These are phyloP conservation scores for Nerophis ophidion DNA, from an alignment of 2,113 vertebrate species.

Conservation along the genomic window DNA sequence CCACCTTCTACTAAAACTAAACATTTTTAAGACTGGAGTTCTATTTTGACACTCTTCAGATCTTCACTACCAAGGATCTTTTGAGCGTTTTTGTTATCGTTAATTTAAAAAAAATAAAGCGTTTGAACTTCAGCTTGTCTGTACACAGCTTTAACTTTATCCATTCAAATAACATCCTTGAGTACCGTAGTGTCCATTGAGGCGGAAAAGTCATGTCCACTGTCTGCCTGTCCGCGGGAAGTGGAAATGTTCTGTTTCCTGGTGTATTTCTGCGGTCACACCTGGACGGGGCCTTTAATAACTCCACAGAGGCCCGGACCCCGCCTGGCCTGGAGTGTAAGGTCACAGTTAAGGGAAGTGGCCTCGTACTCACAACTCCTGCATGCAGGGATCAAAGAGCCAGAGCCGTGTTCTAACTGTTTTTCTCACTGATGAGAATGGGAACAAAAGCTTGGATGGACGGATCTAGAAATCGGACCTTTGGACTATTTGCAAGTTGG, in stretches of 20 bases:
- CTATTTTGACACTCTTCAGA: background rate
- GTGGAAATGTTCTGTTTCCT: conserved; percentile 63
- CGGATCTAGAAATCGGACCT: background rate
- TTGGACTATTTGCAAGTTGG: no score
- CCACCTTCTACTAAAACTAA: background rate
- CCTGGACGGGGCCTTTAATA: conserved; percentile 64
- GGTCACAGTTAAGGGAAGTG: conserved; percentile 59
- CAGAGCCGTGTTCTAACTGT: conserved; percentile 18
- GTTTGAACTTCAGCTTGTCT: conserved; percentile 1
- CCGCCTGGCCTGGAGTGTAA: conserved; percentile 45
- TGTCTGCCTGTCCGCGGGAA: conserved; percentile 53
- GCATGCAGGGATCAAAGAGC: conserved; percentile 58
- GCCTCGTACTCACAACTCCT: conserved; percentile 58
- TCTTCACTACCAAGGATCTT: background rate
- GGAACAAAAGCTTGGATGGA: conserved; percentile 32
- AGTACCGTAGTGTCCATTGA: conserved; percentile 7
- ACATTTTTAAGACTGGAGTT: background rate
- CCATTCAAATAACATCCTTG: conserved; percentile 26
- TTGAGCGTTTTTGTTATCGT: background rate
- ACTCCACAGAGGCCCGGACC: conserved; percentile 54
- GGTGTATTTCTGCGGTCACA: conserved; percentile 47
- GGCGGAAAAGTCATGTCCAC: conserved; percentile 36
- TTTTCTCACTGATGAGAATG: conserved; percentile 44
- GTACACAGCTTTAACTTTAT: background rate
- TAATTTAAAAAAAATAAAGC: background rate